Base-by-base conservation (phyloP, 1,140 invertebrate genomes). In the Calephelis virginiensis region DNA sequence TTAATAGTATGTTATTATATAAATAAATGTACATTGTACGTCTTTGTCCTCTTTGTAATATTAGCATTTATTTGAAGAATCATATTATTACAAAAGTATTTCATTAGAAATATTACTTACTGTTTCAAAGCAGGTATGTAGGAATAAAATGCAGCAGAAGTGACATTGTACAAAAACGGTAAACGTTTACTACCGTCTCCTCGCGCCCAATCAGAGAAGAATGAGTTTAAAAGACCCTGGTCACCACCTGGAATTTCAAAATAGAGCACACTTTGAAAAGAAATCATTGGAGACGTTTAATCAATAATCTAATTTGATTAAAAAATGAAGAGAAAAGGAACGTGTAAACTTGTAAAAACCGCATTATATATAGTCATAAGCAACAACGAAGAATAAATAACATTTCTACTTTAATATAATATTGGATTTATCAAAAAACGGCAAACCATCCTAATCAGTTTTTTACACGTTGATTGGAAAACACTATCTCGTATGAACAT, bases 131-230 rank as follows among this genome's bases (percentile, higher is more conserved):
- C 99, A 28, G 99, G 98, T 76, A 98, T 92, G 92, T 99, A 99
- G 17, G 97, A 98, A 85, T 99, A 99, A 76, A 96, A 96, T 28
- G 97, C 96, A 63, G 97, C 97, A 8, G 97, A 97, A 71, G 97
- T 97, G 92, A 99, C 97, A 86, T 99, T 99, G 92, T 99, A 99
- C 60, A 98, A 94, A 87, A 99, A 99, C 8, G 99, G 98, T 68
- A 99, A 93, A 92, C 98, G 98, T 88, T 96, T 97, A 60, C 92
- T 94, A 71, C 98, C 98, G 85, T 99, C 98, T 75, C 95, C 95
- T 64, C 94, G 95, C 2, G 97, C 94, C 99, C 99, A 99, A 80
- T 97, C 95, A 63, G 93, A 95, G 91, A 99, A 99, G 90, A 94
- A 99, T 74, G 95, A 93, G 91, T 99, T 99, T 48, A 99, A 89